Percentiles rank a stretch among this genome's conserved stretches.
Conservation (phyloP, 1,140 invertebrate species). For the Manduca sexta region DNA sequence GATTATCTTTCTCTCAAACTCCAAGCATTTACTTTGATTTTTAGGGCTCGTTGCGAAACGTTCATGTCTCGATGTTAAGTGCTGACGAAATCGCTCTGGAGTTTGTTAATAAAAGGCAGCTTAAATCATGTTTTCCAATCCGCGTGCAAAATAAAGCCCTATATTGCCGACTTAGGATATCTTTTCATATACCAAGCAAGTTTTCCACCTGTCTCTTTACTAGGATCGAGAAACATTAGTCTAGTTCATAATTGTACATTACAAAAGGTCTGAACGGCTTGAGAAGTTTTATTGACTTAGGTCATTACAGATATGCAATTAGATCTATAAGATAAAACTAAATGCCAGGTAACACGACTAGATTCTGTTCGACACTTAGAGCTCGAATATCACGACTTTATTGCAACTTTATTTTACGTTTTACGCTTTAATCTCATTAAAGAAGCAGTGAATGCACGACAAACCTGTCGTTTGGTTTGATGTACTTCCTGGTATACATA, state of each 20-base stretch:
- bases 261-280: conserved; percentile 23
- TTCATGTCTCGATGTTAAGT: not conserved
- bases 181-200: conserved; percentile 23
- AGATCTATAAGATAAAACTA: conserved; percentile 55
- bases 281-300: conserved; percentile 33
- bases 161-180: conserved; percentile 19
- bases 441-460: too few relatives aligned
- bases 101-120: conserved; percentile 46
- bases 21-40: too few relatives aligned
- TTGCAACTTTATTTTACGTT: too few relatives aligned
- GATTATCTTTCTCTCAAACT: too few relatives aligned
- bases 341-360: conserved; percentile 43
- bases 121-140: conserved; percentile 25
- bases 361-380: conserved; percentile 45
- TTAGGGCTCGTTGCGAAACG: conserved; percentile 4
- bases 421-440: too few relatives aligned
- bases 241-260: conserved; percentile 25
- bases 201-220: conserved; percentile 48
- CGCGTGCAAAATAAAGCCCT: conserved; percentile 30
- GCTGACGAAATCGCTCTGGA: conserved; percentile 41
- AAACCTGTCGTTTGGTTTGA: too few relatives aligned
- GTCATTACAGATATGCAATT: conserved; percentile 50
- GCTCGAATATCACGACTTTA: conserved; percentile 39
- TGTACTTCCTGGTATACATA: too few relatives aligned
- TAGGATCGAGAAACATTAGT: conserved; percentile 58